A percentile compares a stretch with the other conserved stretches of the same genome.
phyloP scores from a whole-genome alignment of 1,140 invertebrate species.

The Heliconius melpomene region DNA sequence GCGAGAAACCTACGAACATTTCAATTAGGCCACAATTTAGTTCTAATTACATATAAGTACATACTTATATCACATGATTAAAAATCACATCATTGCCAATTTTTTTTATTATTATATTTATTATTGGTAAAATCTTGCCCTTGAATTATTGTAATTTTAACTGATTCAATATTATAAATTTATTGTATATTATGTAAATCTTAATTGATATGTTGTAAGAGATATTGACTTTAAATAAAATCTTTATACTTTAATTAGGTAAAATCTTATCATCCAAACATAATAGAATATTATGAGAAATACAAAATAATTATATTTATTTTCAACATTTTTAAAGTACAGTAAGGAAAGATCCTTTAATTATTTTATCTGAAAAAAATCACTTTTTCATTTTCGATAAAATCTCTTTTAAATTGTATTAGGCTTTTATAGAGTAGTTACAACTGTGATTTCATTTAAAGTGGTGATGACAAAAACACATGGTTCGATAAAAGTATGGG shows the following conservation, averaged over 20 bases:
- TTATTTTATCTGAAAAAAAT: no score
- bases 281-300: neutral
- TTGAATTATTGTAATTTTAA: neutral
- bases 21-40: constrained; percentile 65
- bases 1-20: constrained; percentile 25
- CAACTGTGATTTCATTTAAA: no score
- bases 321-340: no score
- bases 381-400: no score
- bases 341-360: no score
- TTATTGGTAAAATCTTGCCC: neutral
- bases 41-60: constrained; percentile 32
- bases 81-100: constrained; percentile 50
- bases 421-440: no score
- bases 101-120: constrained; percentile 14
- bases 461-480: no score
- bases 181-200: constrained; percentile 8
- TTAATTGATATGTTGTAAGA: constrained; percentile 36
- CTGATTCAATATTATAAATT: neutral
- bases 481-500: no score
- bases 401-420: no score
- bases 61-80: constrained; percentile 59
- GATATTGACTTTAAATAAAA: constrained; percentile 14
- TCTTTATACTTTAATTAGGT: neutral
- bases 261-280: neutral
- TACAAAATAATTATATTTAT: no score